phyloP scores from a whole-genome alignment of 2,888 invertebrate genomes.

The Sipha maydis region DNA sequence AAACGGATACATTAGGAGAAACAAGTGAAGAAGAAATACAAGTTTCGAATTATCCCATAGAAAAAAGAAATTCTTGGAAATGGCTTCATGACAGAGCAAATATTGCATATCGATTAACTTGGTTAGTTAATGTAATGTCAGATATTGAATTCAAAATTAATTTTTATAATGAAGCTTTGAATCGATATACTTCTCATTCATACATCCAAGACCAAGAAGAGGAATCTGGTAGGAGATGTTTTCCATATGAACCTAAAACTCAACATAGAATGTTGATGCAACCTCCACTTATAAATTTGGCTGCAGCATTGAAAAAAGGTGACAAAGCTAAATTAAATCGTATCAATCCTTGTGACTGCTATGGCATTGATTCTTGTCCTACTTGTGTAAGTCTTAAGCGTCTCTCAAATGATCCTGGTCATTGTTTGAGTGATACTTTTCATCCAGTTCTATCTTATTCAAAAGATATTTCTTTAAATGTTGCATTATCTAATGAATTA shows the following conservation, averaged over 20 bases:
- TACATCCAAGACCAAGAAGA: slow-evolving; percentile 51
- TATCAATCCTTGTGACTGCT: slow-evolving; percentile 58
- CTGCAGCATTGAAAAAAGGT: slow-evolving; percentile 55
- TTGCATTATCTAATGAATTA: slow-evolving; percentile 52
- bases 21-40: slow-evolving; percentile 60
- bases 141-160: slow-evolving; percentile 63
- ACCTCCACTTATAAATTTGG: slow-evolving; percentile 52
- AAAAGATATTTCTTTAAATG: slow-evolving; percentile 49
- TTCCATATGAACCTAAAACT: slow-evolving; percentile 53
- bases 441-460: slow-evolving; percentile 54
- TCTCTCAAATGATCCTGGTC: slow-evolving; percentile 41
- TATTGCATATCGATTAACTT: slow-evolving; percentile 63
- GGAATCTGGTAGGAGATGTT: slow-evolving; percentile 50
- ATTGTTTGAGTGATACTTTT: slow-evolving; percentile 54
- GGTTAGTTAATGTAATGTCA: slow-evolving; percentile 63
- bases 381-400: slow-evolving; percentile 56
- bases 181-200: slow-evolving; percentile 56
- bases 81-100: slow-evolving; percentile 63
- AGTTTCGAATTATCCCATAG: slow-evolving; percentile 50
- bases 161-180: slow-evolving; percentile 63
- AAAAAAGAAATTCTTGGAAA: slow-evolving; percentile 62
- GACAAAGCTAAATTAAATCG: slow-evolving; percentile 60
- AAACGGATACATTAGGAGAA: slow-evolving; percentile 63
- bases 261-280: slow-evolving; percentile 56
- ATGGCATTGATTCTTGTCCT: slow-evolving; percentile 60